phyloP scores from a whole-genome alignment of 2,888 invertebrate genomes.

The Hirtodrosophila duncani region DNA sequence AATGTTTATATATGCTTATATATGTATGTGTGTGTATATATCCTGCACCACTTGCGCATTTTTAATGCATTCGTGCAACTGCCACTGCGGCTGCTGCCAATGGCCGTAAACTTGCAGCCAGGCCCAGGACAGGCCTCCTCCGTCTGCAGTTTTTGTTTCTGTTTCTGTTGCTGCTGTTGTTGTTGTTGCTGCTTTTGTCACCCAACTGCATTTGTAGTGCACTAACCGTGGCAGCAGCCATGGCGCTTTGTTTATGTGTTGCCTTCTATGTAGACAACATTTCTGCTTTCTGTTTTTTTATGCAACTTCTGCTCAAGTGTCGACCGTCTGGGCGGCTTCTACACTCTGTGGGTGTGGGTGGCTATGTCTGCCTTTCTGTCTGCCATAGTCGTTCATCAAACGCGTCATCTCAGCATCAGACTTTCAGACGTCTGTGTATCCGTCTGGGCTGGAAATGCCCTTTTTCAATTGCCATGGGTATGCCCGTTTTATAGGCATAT shows the following conservation, averaged over 20 bases:
- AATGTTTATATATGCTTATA: slow-evolving; percentile 3
- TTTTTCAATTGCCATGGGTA: no score
- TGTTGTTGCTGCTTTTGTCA: slow-evolving; percentile 14
- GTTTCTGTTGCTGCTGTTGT: slow-evolving; percentile 12
- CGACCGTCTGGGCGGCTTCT: no score
- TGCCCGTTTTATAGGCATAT: no score
- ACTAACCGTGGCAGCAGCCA: slow-evolving; percentile 44
- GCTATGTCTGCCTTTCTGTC: no score
- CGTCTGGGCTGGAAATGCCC: no score
- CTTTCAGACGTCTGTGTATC: no score
- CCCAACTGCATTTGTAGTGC: slow-evolving; percentile 52
- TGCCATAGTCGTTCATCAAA: no score
- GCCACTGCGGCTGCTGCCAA: slow-evolving; percentile 18
- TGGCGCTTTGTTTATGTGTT: slow-evolving; percentile 63
- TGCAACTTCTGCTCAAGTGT: no score
- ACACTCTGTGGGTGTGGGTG: no score
- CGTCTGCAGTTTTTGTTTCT: slow-evolving; percentile 12
- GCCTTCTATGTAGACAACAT: slow-evolving; percentile 19
- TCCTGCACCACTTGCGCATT: slow-evolving; percentile 50
- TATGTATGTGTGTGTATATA: slow-evolving; percentile 18
- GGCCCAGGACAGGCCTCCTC: slow-evolving; percentile 14
- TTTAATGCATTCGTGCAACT: slow-evolving; percentile 51
- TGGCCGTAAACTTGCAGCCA: slow-evolving; percentile 41
- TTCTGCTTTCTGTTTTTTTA: slow-evolving; percentile 11
- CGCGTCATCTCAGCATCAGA: no score